phyloP scores from a whole-genome alignment of 1,140 invertebrate genomes.

The Formica exsecta region DNA sequence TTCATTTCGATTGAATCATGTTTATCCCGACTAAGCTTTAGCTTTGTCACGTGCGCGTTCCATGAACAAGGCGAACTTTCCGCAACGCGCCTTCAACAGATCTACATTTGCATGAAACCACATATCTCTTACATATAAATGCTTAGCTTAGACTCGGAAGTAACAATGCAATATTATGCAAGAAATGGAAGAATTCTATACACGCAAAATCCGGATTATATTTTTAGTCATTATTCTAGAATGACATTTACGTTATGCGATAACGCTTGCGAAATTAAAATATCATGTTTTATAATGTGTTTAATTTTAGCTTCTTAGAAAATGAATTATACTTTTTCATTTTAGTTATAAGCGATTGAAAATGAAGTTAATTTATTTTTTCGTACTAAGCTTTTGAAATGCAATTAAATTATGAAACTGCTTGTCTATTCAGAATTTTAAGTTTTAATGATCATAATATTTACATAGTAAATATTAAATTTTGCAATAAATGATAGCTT shows the following conservation, averaged over 20 bases:
- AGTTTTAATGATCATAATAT: conserved; percentile 8
- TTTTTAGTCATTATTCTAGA: conserved; percentile 34
- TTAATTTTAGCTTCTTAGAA: conserved; percentile 1
- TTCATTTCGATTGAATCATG: conserved; percentile 46
- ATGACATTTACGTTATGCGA: not conserved
- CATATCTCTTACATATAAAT: conserved; percentile 58
- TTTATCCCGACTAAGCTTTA: conserved; percentile 59
- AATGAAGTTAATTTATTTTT: not conserved
- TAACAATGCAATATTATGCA: conserved; percentile 59
- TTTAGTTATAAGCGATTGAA: not conserved
- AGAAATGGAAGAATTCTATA: conserved; percentile 42
- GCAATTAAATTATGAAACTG: not conserved
- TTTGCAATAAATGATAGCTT: not conserved
- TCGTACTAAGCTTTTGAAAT: not conserved
- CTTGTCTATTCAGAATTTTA: not conserved
- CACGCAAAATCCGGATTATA: conserved; percentile 13
- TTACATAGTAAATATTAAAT: conserved; percentile 5
- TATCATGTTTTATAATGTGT: not conserved
- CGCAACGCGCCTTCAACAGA: not conserved
- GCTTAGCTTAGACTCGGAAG: conserved; percentile 44
- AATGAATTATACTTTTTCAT: conserved; percentile 11
- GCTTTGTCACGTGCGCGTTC: conserved; percentile 43
- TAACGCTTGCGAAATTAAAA: not conserved
- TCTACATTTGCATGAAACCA: conserved; percentile 55
- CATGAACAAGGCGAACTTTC: conserved; percentile 32